Conservation (phyloP, 37 sponge, comb jelly and placozoan genomes). For the Oscarella lobularis region DNA sequence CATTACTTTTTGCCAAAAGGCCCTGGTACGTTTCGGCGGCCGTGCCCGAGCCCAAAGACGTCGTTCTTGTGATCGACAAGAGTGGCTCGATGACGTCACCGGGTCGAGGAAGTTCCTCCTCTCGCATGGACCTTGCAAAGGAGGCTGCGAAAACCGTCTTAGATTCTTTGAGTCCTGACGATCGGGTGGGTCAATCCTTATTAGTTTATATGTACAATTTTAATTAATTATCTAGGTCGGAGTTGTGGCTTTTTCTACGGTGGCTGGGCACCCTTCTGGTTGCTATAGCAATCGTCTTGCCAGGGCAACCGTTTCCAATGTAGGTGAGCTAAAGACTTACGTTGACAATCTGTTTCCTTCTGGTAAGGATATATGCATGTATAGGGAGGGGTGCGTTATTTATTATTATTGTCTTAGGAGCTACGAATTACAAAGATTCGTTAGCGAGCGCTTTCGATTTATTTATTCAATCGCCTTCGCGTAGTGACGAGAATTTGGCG, state of each 20-base stretch:
- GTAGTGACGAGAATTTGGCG: too few species aligned
- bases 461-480: too few species aligned
- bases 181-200: conserved; percentile 13
- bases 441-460: too few species aligned
- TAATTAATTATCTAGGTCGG: not conserved
- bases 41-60: conserved; percentile 24
- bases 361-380: too few species aligned
- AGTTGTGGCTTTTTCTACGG: not conserved
- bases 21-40: conserved; percentile 41
- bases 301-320: not conserved
- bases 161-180: conserved; percentile 18
- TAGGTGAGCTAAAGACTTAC: not conserved
- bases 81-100: conserved; percentile 9
- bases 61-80: conserved; percentile 17
- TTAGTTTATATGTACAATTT: conserved; percentile 1
- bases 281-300: not conserved
- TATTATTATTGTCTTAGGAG: too few species aligned
- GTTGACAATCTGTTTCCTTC: not conserved
- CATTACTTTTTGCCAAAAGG: conserved; percentile 2
- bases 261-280: not conserved
- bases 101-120: not conserved
- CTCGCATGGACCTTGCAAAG: not conserved
- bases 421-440: too few species aligned
- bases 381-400: too few species aligned
- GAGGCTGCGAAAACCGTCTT: conserved; percentile 24